Percentiles rank a stretch among this genome's conserved stretches.
Evolutionary conservation across 2,797 vertebrate species (phyloP).

Genomic region (Smutsia gigantea): DNA sequence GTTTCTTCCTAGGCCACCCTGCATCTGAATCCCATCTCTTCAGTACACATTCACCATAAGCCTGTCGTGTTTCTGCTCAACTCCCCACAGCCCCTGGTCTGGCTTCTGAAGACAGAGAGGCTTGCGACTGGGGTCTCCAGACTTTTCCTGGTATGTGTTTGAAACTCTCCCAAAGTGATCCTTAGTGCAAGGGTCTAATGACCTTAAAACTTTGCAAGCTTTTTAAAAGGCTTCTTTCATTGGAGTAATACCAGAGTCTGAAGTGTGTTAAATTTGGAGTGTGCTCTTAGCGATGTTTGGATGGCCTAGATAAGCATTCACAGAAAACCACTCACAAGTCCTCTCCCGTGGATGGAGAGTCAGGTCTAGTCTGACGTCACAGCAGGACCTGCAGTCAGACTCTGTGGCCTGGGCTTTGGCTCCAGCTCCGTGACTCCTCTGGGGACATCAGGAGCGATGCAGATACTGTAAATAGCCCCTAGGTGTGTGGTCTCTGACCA

Average conservation of each 20-base stretch:
- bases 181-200: background rate
- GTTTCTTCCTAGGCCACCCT: conserved; percentile 90
- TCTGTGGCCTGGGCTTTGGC: conserved; percentile 14
- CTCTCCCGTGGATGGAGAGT: background rate
- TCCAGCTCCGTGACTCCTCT: conserved; percentile 2
- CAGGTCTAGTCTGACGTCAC: background rate
- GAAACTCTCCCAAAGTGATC: background rate
- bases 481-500: conserved; percentile 82
- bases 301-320: conserved; percentile 55
- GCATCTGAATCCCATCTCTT: conserved; percentile 95
- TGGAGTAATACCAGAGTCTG: conserved; percentile 45
- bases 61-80: conserved; percentile 96
- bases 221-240: conserved; percentile 12
- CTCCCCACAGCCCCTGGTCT: conserved; percentile 92
- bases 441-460: conserved; percentile 26
- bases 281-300: conserved; percentile 52
- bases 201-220: background rate
- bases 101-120: conserved; percentile 94
- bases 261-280: conserved; percentile 50
- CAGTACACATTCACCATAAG: conserved; percentile 93
- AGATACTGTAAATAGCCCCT: conserved; percentile 54
- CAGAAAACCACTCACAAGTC: conserved; percentile 23
- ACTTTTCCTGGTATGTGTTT: conserved; percentile 94
- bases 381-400: background rate
- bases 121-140: conserved; percentile 90